phyloP scores from a whole-genome alignment of 2,113 vertebrate genomes.

The Pedetes capensis region DNA sequence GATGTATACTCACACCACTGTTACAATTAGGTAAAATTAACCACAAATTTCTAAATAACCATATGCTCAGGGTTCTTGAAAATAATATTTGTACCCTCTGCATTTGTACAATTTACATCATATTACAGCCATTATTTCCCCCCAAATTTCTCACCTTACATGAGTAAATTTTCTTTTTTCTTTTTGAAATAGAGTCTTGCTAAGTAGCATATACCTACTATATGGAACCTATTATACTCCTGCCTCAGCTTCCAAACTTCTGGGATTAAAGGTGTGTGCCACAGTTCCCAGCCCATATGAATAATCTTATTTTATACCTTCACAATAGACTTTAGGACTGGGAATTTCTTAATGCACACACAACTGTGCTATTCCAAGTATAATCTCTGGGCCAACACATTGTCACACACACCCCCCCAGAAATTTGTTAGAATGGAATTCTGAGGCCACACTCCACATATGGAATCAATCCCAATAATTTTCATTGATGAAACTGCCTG shows the following conservation, averaged over 20 bases:
- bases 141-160: background rate
- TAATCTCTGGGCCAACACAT: background rate
- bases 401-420: background rate
- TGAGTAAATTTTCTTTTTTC: background rate
- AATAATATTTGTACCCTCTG: background rate
- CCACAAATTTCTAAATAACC: background rate
- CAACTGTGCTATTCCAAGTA: background rate
- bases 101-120: background rate
- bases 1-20: too few species aligned
- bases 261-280: background rate
- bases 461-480: too few species aligned
- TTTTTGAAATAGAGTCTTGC: background rate
- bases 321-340: background rate
- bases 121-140: background rate
- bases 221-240: too few species aligned
- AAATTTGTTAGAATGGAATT: background rate
- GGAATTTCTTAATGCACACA: rapidly evolving
- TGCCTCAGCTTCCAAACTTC: background rate
- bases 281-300: background rate
- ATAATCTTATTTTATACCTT: background rate
- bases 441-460: rapidly evolving
- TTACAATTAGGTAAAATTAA: too few species aligned
- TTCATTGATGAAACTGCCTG: too few species aligned
- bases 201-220: too few species aligned
- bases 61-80: background rate